A percentile compares a stretch with the other conserved stretches of the same genome.
Conservation (phyloP, 2,113 vertebrate species). For the Leptocoma aspasia region DNA sequence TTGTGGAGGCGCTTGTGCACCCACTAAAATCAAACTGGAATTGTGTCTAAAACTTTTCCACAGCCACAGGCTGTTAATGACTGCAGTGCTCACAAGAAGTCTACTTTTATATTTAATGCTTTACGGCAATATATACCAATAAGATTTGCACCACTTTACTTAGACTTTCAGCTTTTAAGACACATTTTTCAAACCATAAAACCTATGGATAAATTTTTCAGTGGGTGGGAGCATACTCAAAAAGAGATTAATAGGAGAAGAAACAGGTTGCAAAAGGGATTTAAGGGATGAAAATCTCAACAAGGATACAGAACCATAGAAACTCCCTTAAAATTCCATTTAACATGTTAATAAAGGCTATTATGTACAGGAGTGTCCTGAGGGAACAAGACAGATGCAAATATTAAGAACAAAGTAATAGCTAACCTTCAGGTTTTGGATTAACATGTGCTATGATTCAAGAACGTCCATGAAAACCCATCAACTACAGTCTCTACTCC, state of each 20-base stretch:
- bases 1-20: background rate
- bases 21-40: background rate
- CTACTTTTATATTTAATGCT: background rate
- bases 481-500: background rate
- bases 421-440: background rate
- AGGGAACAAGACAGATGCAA: background rate
- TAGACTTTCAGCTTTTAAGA: background rate
- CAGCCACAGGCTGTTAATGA: background rate
- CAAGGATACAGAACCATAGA: background rate
- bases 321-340: background rate
- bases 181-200: background rate
- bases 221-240: background rate
- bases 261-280: background rate
- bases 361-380: background rate
- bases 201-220: background rate
- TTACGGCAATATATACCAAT: background rate
- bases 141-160: background rate
- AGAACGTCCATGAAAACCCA: background rate
- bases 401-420: background rate
- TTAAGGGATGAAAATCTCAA: background rate
- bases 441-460: background rate
- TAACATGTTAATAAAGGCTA: background rate
- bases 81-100: background rate
- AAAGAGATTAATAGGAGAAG: background rate
- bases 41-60: background rate